Evolutionary conservation across 2,797 vertebrate genomes (phyloP).

Genomic region (Poeciliopsis presidionis): DNA sequence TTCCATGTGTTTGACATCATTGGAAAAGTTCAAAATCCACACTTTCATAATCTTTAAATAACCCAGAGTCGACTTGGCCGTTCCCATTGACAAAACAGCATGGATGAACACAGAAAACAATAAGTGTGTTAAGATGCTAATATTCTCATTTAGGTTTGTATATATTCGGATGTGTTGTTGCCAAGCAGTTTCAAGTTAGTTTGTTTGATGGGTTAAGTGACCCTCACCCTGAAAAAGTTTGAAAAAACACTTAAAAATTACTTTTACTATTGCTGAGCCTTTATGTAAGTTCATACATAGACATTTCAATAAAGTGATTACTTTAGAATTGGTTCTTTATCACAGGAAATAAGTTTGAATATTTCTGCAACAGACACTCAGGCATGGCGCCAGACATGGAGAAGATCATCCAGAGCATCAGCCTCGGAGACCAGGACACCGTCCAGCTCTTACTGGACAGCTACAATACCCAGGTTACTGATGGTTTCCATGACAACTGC

Average conservation of each 20-base stretch:
- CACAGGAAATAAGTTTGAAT: background rate
- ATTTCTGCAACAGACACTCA: background rate
- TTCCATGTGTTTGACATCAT: no score
- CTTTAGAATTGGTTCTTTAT: background rate
- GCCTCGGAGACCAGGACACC: constrained; percentile 67
- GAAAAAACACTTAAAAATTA: background rate
- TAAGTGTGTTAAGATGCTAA: no score
- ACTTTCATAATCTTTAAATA: no score
- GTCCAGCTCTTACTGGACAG: constrained; percentile 65
- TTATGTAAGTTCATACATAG: background rate
- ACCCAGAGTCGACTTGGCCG: no score
- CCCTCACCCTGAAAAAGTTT: no score
- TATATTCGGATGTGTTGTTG: no score
- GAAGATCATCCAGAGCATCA: constrained; percentile 69
- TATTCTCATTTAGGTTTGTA: no score
- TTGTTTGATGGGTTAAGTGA: no score
- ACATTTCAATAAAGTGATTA: background rate
- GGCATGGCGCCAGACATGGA: constrained; percentile 68
- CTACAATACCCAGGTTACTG: constrained; percentile 75
- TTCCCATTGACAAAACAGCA: no score
- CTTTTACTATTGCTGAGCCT: background rate
- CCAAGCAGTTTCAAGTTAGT: no score
- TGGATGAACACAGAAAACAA: no score
- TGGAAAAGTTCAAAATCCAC: no score
- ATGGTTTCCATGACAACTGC: constrained; percentile 23